Percentiles rank a stretch among this genome's conserved stretches.
Conservation (phyloP, 35 echinoderm and acorn worm genomes). For the Heliocidaris erythrogramma region DNA sequence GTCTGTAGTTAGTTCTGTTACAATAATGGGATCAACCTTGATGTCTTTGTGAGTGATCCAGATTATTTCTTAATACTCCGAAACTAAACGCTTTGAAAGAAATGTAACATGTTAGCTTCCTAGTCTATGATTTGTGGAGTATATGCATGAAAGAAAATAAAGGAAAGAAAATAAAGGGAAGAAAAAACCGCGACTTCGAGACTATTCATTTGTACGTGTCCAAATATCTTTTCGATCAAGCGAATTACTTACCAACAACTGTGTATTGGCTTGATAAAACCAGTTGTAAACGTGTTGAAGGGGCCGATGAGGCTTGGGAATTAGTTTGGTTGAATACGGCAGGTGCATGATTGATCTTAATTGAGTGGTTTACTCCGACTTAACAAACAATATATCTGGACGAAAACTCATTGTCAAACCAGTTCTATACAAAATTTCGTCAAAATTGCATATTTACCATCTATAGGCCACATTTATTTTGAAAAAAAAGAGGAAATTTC, state of each 20-base stretch:
- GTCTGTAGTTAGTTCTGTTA: too few species aligned
- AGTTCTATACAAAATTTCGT: neutral
- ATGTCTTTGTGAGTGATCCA: too few species aligned
- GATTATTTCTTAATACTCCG: too few species aligned
- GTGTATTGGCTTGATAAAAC: neutral
- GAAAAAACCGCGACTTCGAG: neutral
- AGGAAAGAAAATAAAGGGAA: too few species aligned
- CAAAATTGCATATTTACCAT: neutral
- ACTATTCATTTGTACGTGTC: neutral
- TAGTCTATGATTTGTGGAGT: too few species aligned
- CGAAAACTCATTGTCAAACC: neutral
- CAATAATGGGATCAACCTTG: too few species aligned
- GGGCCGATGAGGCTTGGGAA: neutral
- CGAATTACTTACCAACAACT: neutral
- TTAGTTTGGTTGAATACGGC: neutral
- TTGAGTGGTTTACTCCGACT: neutral
- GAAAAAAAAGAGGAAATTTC: too few species aligned
- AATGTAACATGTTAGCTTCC: too few species aligned
- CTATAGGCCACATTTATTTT: too few species aligned
- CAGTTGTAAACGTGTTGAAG: neutral
- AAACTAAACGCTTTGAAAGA: too few species aligned
- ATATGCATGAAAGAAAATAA: too few species aligned
- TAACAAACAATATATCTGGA: neutral
- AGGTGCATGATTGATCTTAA: neutral
- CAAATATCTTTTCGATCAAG: conserved; percentile 4